These are phyloP conservation scores for Rhyacichthys aspro DNA, from an alignment of 2,797 vertebrate species.

Conservation along the genomic window DNA sequence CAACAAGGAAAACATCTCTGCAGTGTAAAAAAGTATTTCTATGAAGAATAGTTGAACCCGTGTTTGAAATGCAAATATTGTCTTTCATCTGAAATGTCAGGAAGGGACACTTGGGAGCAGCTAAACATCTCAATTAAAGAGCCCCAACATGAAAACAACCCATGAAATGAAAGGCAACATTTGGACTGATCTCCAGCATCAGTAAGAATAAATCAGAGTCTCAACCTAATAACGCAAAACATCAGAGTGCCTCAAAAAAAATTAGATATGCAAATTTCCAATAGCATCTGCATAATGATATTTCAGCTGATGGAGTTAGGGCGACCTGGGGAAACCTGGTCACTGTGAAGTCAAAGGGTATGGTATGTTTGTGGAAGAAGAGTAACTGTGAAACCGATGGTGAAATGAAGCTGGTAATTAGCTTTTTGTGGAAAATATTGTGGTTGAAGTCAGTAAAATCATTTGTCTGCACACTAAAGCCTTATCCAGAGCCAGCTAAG, in stretches of 20 bases:
- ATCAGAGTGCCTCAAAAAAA: slow-evolving; percentile 35
- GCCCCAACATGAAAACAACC: slow-evolving; percentile 65
- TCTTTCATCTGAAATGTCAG: slow-evolving; percentile 69
- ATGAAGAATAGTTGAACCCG: slow-evolving; percentile 55
- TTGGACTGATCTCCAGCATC: slow-evolving; percentile 72
- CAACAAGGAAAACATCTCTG: slow-evolving; percentile 53
- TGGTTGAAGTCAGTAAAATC: slow-evolving; percentile 35
- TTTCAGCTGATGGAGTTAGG: slow-evolving; percentile 32
- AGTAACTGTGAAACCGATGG: background rate
- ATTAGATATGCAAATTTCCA: slow-evolving; percentile 50
- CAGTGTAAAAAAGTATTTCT: slow-evolving; percentile 38
- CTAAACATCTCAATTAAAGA: slow-evolving; percentile 75
- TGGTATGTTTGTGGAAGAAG: slow-evolving; percentile 12
- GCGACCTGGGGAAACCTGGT: slow-evolving; percentile 33
- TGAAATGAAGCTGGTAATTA: slow-evolving; percentile 1
- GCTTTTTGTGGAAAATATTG: slow-evolving; percentile 23
- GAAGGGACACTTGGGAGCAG: slow-evolving; percentile 56
- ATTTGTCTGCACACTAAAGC: slow-evolving; percentile 51
- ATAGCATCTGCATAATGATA: slow-evolving; percentile 44
- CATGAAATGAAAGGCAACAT: slow-evolving; percentile 72
- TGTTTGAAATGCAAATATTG: slow-evolving; percentile 80
- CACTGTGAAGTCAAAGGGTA: slow-evolving; percentile 11
- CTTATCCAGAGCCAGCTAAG: slow-evolving; percentile 29
- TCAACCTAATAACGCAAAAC: slow-evolving; percentile 57
- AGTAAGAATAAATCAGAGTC: slow-evolving; percentile 63